Evolutionary conservation across 2,113 vertebrate species (phyloP).

Genomic region (Sitta europaea): DNA sequence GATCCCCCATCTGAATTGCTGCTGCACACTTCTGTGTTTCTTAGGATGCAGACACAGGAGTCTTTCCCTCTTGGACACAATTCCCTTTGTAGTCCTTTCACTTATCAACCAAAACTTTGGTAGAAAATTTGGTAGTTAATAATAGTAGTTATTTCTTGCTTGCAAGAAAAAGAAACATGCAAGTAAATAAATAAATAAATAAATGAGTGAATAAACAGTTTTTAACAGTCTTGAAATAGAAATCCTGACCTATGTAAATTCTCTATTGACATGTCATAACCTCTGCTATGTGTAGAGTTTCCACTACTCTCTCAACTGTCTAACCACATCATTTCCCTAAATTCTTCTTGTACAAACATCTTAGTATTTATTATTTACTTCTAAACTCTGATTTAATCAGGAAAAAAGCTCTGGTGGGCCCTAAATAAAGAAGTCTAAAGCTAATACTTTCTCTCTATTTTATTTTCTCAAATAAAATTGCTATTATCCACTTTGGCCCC

Average conservation of each 20-base stretch:
- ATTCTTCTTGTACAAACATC: not conserved
- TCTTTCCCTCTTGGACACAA: not conserved
- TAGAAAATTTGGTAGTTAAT: no score
- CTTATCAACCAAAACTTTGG: not conserved
- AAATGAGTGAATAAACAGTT: not conserved
- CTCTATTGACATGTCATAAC: not conserved
- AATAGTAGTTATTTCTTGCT: no score
- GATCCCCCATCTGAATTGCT: fast-evolving
- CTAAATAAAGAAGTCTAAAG: not conserved
- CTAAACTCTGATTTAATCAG: not conserved
- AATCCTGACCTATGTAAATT: not conserved
- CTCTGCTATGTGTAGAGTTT: not conserved
- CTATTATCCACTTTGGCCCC: not conserved
- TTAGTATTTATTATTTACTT: not conserved
- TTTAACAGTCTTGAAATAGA: not conserved
- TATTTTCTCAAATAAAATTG: no score
- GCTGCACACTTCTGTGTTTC: not conserved
- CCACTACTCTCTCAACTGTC: not conserved
- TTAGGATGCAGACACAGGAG: not conserved
- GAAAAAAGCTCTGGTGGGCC: not conserved
- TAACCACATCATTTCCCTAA: not conserved
- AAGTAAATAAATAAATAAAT: no score
- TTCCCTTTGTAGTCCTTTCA: not conserved
- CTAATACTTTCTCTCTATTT: not conserved
- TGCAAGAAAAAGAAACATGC: not conserved